phyloP scores from a whole-genome alignment of 2,888 invertebrate species.

The Carpatolechia fugitivella region DNA sequence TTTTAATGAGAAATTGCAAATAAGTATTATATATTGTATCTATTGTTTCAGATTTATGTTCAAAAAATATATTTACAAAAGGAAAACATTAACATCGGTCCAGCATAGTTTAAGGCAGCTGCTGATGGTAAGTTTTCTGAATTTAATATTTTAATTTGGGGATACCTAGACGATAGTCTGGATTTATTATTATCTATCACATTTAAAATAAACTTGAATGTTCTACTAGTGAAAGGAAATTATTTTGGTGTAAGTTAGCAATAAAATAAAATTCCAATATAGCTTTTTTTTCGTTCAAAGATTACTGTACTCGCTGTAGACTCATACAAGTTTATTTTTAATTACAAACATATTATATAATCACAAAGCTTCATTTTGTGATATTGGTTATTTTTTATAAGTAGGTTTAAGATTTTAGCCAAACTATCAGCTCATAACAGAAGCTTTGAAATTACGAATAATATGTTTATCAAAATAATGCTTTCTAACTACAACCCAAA shows the following conservation, averaged over 20 bases:
- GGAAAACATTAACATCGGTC: not conserved
- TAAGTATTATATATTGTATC: not conserved
- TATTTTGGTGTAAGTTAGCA: not conserved
- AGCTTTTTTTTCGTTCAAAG: no score
- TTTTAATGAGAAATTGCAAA: no score
- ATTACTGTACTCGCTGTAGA: no score
- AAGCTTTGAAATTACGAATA: conserved; percentile 46
- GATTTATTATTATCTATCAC: not conserved
- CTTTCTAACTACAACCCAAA: conserved; percentile 34
- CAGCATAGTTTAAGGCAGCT: not conserved
- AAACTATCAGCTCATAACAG: conserved; percentile 57
- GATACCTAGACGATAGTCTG: no score
- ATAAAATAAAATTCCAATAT: no score
- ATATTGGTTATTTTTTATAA: not conserved
- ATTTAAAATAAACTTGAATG: conserved; percentile 2
- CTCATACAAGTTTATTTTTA: no score
- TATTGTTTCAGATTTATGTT: not conserved
- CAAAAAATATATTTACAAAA: not conserved
- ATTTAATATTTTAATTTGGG: not conserved
- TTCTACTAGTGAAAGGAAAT: not conserved
- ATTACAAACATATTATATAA: not conserved
- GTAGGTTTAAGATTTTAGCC: no score
- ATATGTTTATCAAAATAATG: conserved; percentile 31
- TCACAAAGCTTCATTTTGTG: conserved; percentile 48
- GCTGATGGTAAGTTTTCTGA: not conserved